phyloP scores from a whole-genome alignment of 2,888 invertebrate species.

The Hydrotaea diabolus region DNA sequence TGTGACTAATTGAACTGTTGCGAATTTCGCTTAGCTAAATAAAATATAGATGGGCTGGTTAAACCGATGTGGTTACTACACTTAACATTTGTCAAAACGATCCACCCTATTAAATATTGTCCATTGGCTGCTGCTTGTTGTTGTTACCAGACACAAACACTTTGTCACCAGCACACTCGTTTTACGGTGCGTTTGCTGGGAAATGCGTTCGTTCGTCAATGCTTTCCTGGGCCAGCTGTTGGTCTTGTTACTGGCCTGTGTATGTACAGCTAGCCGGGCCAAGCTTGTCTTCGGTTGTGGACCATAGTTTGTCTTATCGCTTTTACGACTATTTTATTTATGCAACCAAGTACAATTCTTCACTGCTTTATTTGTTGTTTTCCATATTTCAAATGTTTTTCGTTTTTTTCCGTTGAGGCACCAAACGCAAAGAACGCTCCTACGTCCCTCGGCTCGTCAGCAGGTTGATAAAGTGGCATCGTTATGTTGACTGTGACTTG shows the following conservation, averaged over 20 bases:
- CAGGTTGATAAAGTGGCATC: constrained; percentile 70
- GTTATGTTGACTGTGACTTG: constrained; percentile 70
- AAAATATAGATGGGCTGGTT: too few species aligned
- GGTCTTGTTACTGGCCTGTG: constrained; percentile 1
- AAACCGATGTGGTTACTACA: too few species aligned
- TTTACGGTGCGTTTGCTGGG: constrained; percentile 26
- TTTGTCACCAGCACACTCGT: constrained; percentile 69
- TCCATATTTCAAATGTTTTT: constrained; percentile 33
- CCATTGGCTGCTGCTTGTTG: not conserved
- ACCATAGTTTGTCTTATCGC: constrained; percentile 45
- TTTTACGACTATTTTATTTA: constrained; percentile 24
- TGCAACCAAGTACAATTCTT: constrained; percentile 4
- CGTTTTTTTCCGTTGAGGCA: not conserved
- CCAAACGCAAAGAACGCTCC: not conserved
- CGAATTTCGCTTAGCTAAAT: too few species aligned
- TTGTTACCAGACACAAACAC: constrained; percentile 63
- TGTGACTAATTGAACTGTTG: too few species aligned
- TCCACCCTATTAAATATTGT: not conserved
- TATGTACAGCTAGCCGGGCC: not conserved
- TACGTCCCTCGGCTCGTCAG: constrained; percentile 53
- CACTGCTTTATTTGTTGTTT: constrained; percentile 7
- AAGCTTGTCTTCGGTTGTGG: constrained; percentile 34
- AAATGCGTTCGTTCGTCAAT: not conserved
- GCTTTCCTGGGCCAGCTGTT: constrained; percentile 38
- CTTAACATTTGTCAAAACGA: too few species aligned